Evolutionary conservation across 2,113 vertebrate genomes (phyloP), one percentile per base, ranked within the genome.

Genomic region (Fulica atra): DNA sequence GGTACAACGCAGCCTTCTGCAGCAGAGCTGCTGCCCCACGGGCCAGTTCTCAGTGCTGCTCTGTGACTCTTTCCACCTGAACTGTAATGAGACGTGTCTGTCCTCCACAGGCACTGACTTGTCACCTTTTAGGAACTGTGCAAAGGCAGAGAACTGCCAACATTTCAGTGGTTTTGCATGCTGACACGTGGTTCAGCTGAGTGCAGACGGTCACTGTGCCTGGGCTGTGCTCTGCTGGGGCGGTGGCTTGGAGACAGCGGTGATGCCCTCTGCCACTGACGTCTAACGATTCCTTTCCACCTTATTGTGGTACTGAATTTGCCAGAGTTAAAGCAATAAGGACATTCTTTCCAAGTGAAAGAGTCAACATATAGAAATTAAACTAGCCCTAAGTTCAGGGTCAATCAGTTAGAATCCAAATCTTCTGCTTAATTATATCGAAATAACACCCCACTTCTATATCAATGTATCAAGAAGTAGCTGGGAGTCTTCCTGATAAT

Each of bases 11-110:
- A 46, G 4, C 2, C 10, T 84, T 59, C 38, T 79, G 35, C 69
- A 89, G 72, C 1, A 0, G 23, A 56, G 23, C 42, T 11, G 6
- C 8, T n/a, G 42, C 85, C 57, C 57, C 24, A 5, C 0, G 0
- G 66, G 44, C 31, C 28, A 12, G 12, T 26, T 46, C 25, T 86
- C 1, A 1, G 21, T 25, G 38, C 61, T 61, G 51, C 14, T 95
- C 23, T 1, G 2, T 25, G 44, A 13, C 29, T 74, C 24, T 51
- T 78, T 68, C 64, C 12, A 13, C 7, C 1, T 74, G 51, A 78
- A 6, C 60, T 64, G 38, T 71, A 42, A 38, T 28, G 51, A 24
- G 13, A 38, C 0, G 0, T 74, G 46, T 81, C 63, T 78, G 31
- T 71, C 64, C 64, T 83, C 57, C 51, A 69, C 28, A 57, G 51